These are phyloP conservation scores for Ganaspis brasiliensis DNA, from an alignment of 2,888 invertebrate genomes.

Conservation along the genomic window DNA sequence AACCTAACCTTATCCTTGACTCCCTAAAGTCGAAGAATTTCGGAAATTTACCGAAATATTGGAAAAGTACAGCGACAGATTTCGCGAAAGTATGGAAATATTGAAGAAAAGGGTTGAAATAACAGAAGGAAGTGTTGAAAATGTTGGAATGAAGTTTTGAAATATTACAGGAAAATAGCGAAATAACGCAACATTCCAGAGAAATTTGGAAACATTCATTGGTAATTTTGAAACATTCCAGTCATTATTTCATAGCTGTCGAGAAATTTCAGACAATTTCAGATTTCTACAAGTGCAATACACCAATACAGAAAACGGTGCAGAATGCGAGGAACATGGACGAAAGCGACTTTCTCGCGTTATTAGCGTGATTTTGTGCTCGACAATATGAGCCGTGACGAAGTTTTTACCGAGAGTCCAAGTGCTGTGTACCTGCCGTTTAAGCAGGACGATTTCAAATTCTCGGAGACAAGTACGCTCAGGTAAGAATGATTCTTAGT, in stretches of 20 bases:
- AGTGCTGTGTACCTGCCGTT: slow-evolving; percentile 28
- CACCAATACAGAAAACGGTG: neutral
- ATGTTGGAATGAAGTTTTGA: neutral
- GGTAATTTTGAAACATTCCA: neutral
- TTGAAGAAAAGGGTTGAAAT: too few species aligned
- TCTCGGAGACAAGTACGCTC: slow-evolving; percentile 37
- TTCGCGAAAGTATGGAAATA: too few species aligned
- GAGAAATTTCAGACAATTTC: neutral
- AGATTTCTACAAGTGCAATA: slow-evolving; percentile 34
- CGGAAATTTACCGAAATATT: neutral
- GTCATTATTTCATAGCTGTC: slow-evolving; percentile 3
- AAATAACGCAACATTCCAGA: neutral
- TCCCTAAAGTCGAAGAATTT: neutral
- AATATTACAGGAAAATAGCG: neutral
- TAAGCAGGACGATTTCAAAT: slow-evolving; percentile 25
- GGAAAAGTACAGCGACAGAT: too few species aligned
- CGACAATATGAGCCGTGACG: slow-evolving; percentile 46
- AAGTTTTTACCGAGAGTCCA: slow-evolving; percentile 16
- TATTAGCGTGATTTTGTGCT: slow-evolving; percentile 48
- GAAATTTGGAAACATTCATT: neutral
- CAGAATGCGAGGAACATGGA: slow-evolving; percentile 45
- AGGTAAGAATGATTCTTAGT: slow-evolving; percentile 12
- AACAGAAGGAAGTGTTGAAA: too few species aligned
- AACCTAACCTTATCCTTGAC: slow-evolving; percentile 8
- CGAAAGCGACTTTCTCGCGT: slow-evolving; percentile 40